Conservation (phyloP, 2,888 invertebrate genomes). For the Phlogophora meticulosa region DNA sequence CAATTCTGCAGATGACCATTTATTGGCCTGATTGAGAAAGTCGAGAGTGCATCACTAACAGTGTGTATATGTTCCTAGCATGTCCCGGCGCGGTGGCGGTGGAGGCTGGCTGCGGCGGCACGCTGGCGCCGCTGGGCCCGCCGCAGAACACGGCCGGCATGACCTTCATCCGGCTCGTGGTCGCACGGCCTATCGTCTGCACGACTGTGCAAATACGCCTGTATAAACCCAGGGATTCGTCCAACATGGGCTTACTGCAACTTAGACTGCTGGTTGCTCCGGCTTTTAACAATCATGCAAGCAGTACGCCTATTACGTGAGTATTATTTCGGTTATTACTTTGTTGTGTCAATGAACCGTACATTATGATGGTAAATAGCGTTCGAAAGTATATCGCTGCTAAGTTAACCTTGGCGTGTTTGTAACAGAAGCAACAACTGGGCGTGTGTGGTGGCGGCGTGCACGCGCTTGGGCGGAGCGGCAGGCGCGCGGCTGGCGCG, state of each 20-base stretch:
- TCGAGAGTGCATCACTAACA: conserved; percentile 35
- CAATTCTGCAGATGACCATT: no score
- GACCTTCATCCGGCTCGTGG: conserved; percentile 96
- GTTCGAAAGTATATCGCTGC: no score
- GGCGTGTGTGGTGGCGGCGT: conserved; percentile 95
- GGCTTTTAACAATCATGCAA: conserved; percentile 93
- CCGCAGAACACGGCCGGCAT: conserved; percentile 97
- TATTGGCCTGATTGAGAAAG: no score
- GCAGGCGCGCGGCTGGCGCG: conserved; percentile 68
- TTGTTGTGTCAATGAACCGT: no score
- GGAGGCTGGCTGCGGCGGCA: conserved; percentile 96
- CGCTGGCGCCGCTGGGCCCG: conserved; percentile 95
- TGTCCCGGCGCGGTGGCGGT: conserved; percentile 97
- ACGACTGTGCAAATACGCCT: conserved; percentile 94
- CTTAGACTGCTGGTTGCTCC: conserved; percentile 96
- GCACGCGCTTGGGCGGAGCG: conserved; percentile 89
- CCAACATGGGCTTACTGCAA: conserved; percentile 97
- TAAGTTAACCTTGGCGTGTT: fast-evolving
- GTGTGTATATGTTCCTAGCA: conserved; percentile 86
- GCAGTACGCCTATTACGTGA: conserved; percentile 65
- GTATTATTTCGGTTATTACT: conserved; percentile 17
- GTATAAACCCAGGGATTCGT: conserved; percentile 97
- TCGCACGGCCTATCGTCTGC: conserved; percentile 96
- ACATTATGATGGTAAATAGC: no score
- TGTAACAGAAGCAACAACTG: conserved; percentile 93